Evolutionary conservation across 2,888 invertebrate genomes (phyloP).

Genomic region (Heliconius sara): DNA sequence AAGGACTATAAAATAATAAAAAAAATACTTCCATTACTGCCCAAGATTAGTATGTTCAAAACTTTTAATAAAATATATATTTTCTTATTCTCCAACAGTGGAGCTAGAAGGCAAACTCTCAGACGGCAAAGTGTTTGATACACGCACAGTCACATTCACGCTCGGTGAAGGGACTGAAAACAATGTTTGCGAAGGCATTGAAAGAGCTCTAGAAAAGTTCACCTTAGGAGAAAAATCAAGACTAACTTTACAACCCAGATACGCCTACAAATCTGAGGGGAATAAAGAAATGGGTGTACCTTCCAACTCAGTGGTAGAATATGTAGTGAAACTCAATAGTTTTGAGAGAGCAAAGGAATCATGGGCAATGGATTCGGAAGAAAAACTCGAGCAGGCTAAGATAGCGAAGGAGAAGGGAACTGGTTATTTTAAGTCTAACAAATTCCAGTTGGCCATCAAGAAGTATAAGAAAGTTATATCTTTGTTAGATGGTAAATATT

Average conservation of each 20-base stretch:
- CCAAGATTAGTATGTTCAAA: too few relatives aligned
- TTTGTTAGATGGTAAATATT: conserved; percentile 77
- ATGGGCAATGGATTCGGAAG: conserved; percentile 91
- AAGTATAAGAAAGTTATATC: conserved; percentile 92
- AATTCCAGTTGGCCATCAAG: conserved; percentile 90
- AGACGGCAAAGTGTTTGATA: conserved; percentile 90
- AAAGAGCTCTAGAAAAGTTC: conserved; percentile 92
- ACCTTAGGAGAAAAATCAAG: conserved; percentile 90
- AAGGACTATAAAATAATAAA: too few relatives aligned
- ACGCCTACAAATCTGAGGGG: conserved; percentile 91
- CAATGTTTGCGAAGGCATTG: conserved; percentile 91
- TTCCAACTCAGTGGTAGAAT: conserved; percentile 90
- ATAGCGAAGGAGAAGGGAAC: conserved; percentile 96
- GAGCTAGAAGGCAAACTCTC: conserved; percentile 84
- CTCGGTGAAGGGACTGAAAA: conserved; percentile 93
- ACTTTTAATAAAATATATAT: not conserved
- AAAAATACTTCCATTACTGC: too few relatives aligned
- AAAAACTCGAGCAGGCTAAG: conserved; percentile 92
- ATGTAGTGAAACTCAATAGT: conserved; percentile 90
- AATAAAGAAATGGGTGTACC: conserved; percentile 89
- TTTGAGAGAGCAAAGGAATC: conserved; percentile 92
- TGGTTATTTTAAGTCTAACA: conserved; percentile 91
- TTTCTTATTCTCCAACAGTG: conserved; percentile 81
- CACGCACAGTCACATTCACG: conserved; percentile 90
- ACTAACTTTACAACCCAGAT: conserved; percentile 89